Evolutionary conservation across 53 echinoderm and acorn worm species (phyloP).

Genomic region (Temnopleurus reevesii): DNA sequence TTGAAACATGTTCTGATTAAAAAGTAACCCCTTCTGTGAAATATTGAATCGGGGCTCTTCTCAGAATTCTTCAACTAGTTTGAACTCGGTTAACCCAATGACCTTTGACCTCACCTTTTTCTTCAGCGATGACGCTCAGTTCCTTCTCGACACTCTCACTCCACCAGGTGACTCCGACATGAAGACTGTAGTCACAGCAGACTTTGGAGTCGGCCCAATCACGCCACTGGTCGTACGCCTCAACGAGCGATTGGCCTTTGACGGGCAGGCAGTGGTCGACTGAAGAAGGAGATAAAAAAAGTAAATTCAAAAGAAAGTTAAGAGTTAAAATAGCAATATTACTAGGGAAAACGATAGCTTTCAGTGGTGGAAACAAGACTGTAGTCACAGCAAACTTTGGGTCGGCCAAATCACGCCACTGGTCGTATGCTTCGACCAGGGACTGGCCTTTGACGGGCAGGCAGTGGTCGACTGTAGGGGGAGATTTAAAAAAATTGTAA

Average conservation of each 20-base stretch:
- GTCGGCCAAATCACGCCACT: too few relatives aligned
- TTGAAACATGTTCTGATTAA: too few relatives aligned
- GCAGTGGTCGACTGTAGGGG: conserved; percentile 84
- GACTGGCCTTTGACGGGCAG: conserved; percentile 78
- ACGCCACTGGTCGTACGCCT: conserved; percentile 95
- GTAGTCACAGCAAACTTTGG: too few relatives aligned
- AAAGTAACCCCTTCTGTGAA: too few relatives aligned
- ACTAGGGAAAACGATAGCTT: too few relatives aligned
- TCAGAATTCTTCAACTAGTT: too few relatives aligned
- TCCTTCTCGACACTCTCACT: conserved; percentile 75
- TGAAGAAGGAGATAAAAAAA: conserved; percentile 27
- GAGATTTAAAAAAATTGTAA: background rate
- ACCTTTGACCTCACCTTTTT: conserved; percentile 76
- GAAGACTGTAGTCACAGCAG: conserved; percentile 96
- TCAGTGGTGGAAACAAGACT: too few relatives aligned
- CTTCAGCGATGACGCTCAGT: conserved; percentile 79
- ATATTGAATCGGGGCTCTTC: too few relatives aligned
- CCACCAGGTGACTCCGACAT: conserved; percentile 99
- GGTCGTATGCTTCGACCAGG: conserved; percentile 58
- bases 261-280: conserved; percentile 91
- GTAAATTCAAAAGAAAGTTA: background rate
- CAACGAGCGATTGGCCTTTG: conserved; percentile 81
- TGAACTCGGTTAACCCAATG: background rate
- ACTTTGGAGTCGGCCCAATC: conserved; percentile 88
- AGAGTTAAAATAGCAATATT: too few relatives aligned